Percentiles rank a stretch among this genome's conserved stretches.
Evolutionary conservation across 2,797 vertebrate genomes (phyloP).

Genomic region (Gymnopithys bicolor): DNA sequence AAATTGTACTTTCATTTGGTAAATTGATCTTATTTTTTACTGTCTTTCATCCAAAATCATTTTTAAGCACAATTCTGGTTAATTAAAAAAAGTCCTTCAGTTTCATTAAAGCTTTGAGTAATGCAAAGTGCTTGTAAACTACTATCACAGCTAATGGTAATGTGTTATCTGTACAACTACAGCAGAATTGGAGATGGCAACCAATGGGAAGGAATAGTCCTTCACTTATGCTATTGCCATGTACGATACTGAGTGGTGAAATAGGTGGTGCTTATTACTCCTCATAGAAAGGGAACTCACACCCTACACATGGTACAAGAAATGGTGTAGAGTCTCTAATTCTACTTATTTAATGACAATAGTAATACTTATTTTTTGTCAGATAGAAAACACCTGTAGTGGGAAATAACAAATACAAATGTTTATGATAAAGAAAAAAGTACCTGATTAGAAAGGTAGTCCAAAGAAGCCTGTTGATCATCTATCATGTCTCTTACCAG

Average conservation of each 20-base stretch:
- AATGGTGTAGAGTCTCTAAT: neutral
- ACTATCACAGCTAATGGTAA: neutral
- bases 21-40: neutral
- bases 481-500: slow-evolving; percentile 90
- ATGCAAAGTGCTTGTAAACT: neutral
- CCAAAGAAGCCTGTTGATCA: slow-evolving; percentile 88
- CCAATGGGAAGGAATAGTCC: neutral
- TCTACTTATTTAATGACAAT: neutral
- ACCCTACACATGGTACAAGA: neutral
- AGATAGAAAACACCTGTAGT: neutral
- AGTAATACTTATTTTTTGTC: neutral
- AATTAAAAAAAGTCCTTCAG: neutral
- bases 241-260: neutral
- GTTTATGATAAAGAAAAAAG: neutral
- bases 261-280: neutral
- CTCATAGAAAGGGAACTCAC: neutral
- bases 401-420: neutral
- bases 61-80: neutral
- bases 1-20: neutral
- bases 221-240: neutral
- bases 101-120: neutral
- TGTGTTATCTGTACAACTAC: neutral
- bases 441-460: slow-evolving; percentile 90
- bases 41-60: neutral
- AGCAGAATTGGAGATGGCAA: neutral